These are phyloP conservation scores for Ceratitis capitata DNA, from an alignment of 1,140 invertebrate genomes.

Conservation along the genomic window DNA sequence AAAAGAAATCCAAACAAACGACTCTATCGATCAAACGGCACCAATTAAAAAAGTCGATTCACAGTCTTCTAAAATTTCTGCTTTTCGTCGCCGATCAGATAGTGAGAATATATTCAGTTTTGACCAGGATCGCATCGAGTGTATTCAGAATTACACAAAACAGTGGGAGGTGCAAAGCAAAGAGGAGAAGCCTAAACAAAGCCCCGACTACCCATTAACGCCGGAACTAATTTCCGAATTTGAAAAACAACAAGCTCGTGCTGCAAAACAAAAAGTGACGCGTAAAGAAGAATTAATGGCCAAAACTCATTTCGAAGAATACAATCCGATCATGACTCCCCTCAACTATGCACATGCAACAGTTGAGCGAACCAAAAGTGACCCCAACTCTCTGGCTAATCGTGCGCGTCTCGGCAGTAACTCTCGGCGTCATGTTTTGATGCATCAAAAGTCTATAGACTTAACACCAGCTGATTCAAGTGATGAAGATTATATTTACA, in stretches of 20 bases:
- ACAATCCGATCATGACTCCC: conserved; percentile 67
- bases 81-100: conserved; percentile 66
- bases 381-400: conserved; percentile 79
- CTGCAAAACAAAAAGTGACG: conserved; percentile 67
- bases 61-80: conserved; percentile 59
- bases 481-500: conserved; percentile 79
- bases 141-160: conserved; percentile 70
- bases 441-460: conserved; percentile 88
- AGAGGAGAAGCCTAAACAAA: conserved; percentile 60
- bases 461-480: conserved; percentile 83
- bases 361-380: conserved; percentile 84
- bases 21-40: conserved; percentile 57
- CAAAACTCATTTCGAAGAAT: conserved; percentile 73
- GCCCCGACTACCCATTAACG: conserved; percentile 62
- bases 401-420: conserved; percentile 76
- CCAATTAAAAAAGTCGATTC: conserved; percentile 57
- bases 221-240: conserved; percentile 71
- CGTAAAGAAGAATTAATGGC: conserved; percentile 72
- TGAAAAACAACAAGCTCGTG: conserved; percentile 68
- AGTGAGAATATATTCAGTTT: conserved; percentile 75
- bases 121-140: conserved; percentile 76
- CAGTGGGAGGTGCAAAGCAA: conserved; percentile 68
- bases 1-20: conserved; percentile 59
- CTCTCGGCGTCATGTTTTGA: conserved; percentile 77
- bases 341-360: conserved; percentile 71